Percentiles rank a stretch among this genome's conserved stretches.
Evolutionary conservation across 2,113 vertebrate genomes (phyloP).

Genomic region (Barbus barbus): DNA sequence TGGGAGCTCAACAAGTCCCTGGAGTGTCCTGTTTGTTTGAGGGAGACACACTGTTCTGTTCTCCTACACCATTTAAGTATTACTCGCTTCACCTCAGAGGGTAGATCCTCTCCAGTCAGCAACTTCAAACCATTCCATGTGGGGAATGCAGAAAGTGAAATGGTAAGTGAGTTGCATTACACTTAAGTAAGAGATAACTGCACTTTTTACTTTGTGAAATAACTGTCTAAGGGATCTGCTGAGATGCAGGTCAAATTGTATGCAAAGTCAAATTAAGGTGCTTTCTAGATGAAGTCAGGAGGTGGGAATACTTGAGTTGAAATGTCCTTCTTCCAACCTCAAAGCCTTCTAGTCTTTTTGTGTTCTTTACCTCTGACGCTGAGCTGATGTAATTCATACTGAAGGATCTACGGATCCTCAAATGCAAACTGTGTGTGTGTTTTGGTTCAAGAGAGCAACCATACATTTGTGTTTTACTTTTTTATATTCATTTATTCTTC

Average conservation of each 20-base stretch:
- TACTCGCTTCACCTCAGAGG: background rate
- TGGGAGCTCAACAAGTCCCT: conserved; percentile 39
- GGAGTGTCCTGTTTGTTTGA: conserved; percentile 42
- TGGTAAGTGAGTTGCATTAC: conserved; percentile 11
- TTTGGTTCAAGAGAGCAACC: too few relatives aligned
- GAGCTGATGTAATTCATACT: background rate
- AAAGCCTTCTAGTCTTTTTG: background rate
- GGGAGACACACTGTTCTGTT: background rate
- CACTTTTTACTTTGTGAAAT: too few relatives aligned
- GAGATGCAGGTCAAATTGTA: too few relatives aligned
- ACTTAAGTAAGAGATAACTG: too few relatives aligned
- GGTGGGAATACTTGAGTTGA: background rate
- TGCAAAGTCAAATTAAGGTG: background rate
- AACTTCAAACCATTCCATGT: background rate
- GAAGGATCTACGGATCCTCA: too few relatives aligned
- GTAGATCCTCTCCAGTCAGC: background rate
- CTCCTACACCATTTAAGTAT: background rate
- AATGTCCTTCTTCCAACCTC: background rate
- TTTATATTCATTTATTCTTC: too few relatives aligned
- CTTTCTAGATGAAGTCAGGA: background rate
- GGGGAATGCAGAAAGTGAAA: background rate
- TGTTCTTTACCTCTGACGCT: background rate
- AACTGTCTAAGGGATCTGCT: too few relatives aligned
- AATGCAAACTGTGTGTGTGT: too few relatives aligned
- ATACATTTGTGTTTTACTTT: too few relatives aligned